Conservation (phyloP, 2,113 vertebrate genomes). For the Coregonus clupeaformis region DNA sequence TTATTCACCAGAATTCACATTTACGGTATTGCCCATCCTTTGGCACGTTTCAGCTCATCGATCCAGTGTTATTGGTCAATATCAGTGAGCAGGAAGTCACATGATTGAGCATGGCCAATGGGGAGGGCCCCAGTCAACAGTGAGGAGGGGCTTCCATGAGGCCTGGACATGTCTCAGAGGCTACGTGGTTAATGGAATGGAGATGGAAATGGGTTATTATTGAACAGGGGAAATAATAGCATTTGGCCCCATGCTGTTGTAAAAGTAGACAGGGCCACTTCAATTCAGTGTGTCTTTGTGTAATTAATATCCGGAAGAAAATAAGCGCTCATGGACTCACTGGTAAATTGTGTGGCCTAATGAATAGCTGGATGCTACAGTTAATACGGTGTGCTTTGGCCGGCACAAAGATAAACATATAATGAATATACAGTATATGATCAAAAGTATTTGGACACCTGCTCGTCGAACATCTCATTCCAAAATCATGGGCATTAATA, state of each 20-base stretch:
- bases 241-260: conserved; percentile 38
- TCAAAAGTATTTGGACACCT: too few species aligned
- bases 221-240: conserved; percentile 63
- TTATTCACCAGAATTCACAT: not conserved
- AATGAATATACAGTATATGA: conserved; percentile 5
- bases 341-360: conserved; percentile 15
- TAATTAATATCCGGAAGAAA: conserved; percentile 60
- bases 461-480: too few species aligned
- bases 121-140: conserved; percentile 36
- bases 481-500: too few species aligned
- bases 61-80: conserved; percentile 53
- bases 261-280: conserved; percentile 16
- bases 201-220: conserved; percentile 59
- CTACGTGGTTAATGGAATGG: conserved; percentile 55
- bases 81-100: conserved; percentile 52
- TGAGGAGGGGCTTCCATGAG: conserved; percentile 21
- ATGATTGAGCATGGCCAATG: conserved; percentile 37
- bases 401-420: conserved; percentile 11
- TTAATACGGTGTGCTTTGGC: conserved; percentile 34
- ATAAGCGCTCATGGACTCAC: conserved; percentile 50
- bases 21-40: conserved; percentile 34
- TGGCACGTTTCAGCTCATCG: conserved; percentile 48
- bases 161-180: conserved; percentile 52
- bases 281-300: conserved; percentile 11
- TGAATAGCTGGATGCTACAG: conserved; percentile 34